phyloP scores from a whole-genome alignment of 2,113 vertebrate genomes.

The Chionis minor region DNA sequence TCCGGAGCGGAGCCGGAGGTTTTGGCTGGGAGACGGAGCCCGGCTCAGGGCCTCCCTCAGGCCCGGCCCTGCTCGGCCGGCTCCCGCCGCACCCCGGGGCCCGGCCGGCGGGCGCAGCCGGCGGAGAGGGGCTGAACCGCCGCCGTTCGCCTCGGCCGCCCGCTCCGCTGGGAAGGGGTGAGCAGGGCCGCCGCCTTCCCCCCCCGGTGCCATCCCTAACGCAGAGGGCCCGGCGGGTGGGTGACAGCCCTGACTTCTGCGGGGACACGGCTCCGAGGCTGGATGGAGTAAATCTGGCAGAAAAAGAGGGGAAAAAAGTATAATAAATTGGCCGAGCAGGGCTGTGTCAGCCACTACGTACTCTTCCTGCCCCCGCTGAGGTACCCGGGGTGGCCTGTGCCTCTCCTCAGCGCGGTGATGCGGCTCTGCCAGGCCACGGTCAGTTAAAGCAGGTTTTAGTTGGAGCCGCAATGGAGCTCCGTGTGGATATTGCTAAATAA shows the following conservation, averaged over 20 bases:
- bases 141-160: not conserved
- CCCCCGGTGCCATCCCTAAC: not conserved
- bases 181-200: not conserved
- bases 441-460: not conserved
- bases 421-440: rapidly evolving
- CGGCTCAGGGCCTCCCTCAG: not conserved
- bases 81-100: not conserved
- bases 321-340: not conserved
- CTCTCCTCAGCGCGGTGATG: not conserved
- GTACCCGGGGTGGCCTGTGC: not conserved
- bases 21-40: not conserved
- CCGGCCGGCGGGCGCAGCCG: too few species aligned
- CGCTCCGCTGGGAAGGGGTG: not conserved
- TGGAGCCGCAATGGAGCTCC: not conserved
- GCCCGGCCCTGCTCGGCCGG: not conserved
- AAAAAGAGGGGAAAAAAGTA: not conserved
- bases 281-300: not conserved
- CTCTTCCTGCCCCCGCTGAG: not conserved
- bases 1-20: not conserved
- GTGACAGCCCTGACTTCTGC: not conserved
- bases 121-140: too few species aligned
- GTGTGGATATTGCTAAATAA: not conserved
- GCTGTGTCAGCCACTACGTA: rapidly evolving
- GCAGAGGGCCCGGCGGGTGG: not conserved
- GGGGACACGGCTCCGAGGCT: not conserved